Evolutionary conservation across 2,888 invertebrate species (phyloP).

Genomic region (Serripes groenlandicus): DNA sequence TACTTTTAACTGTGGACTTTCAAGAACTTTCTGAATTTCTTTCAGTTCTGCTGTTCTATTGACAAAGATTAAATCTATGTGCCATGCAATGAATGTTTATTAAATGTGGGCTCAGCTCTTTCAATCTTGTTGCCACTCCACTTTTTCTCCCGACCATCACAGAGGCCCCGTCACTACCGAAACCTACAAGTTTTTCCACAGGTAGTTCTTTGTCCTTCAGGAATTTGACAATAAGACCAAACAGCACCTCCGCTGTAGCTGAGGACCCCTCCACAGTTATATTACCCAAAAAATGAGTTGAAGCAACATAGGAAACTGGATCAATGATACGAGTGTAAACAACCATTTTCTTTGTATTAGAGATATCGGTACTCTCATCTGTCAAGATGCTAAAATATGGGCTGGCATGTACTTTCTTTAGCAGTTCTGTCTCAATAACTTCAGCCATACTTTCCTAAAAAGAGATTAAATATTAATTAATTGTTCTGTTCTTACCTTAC

Average conservation of each 20-base stretch:
- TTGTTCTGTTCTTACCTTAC: no score
- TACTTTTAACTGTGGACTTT: constrained; percentile 16
- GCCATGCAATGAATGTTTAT: constrained; percentile 36
- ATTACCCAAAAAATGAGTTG: constrained; percentile 29
- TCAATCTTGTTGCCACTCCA: constrained; percentile 25
- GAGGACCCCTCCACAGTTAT: constrained; percentile 20
- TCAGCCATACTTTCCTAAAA: no score
- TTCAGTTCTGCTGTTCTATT: constrained; percentile 21
- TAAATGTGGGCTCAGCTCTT: constrained; percentile 15
- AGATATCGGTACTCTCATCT: constrained; percentile 22
- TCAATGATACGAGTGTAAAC: constrained; percentile 20
- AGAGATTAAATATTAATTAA: no score
- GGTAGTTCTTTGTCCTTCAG: not conserved
- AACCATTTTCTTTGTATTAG: constrained; percentile 8
- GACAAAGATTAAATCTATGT: constrained; percentile 24
- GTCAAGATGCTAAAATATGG: constrained; percentile 16
- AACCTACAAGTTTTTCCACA: constrained; percentile 14
- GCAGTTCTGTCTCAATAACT: constrained; percentile 1
- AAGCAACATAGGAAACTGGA: constrained; percentile 6
- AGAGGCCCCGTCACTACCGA: constrained; percentile 29
- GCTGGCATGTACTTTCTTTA: constrained; percentile 16
- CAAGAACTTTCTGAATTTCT: constrained; percentile 30
- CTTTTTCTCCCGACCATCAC: constrained; percentile 21
- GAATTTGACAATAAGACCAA: not conserved
- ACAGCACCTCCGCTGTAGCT: constrained; percentile 25